Conservation (phyloP, 1,140 invertebrate species). For the Zaprionus ghesquierei region DNA sequence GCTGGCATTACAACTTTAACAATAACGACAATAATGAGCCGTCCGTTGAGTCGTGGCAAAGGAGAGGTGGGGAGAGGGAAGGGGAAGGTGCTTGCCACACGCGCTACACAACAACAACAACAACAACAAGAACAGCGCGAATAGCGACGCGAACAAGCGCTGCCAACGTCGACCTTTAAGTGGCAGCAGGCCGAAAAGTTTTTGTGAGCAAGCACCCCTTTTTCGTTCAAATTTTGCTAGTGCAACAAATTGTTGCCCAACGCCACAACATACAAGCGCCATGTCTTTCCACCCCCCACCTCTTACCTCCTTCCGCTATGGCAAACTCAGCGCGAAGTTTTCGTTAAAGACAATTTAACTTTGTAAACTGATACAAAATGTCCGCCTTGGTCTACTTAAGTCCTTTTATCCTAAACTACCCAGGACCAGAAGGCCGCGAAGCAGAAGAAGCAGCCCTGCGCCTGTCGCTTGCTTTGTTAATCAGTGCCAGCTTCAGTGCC, state of each 20-base stretch:
- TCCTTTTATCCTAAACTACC: slow-evolving; percentile 57
- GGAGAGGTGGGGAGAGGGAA: not conserved
- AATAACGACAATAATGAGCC: slow-evolving; percentile 73
- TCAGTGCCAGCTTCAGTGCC: slow-evolving; percentile 44
- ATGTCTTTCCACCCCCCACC: not conserved
- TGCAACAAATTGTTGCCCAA: slow-evolving; percentile 48
- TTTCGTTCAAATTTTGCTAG: slow-evolving; percentile 30
- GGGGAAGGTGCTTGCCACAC: not conserved
- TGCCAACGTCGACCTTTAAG: slow-evolving; percentile 49
- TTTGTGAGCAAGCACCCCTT: slow-evolving; percentile 45
- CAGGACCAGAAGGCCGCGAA: slow-evolving; percentile 4
- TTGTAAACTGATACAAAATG: slow-evolving; percentile 80
- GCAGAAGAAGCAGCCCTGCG: not conserved
- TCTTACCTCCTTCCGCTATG: not conserved
- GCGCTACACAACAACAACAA: slow-evolving; percentile 3
- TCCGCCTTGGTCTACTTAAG: slow-evolving; percentile 73
- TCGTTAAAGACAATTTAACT: slow-evolving; percentile 80
- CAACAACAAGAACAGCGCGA: not conserved
- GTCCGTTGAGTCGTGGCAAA: not conserved
- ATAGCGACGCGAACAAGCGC: not conserved
- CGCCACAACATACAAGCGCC: not conserved
- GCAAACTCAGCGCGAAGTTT: slow-evolving; percentile 58
- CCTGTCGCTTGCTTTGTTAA: slow-evolving; percentile 47
- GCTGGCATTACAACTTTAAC: slow-evolving; percentile 46
- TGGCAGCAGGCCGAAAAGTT: slow-evolving; percentile 54